Conservation (phyloP, 2,888 invertebrate genomes). For the Andrena dorsata region DNA sequence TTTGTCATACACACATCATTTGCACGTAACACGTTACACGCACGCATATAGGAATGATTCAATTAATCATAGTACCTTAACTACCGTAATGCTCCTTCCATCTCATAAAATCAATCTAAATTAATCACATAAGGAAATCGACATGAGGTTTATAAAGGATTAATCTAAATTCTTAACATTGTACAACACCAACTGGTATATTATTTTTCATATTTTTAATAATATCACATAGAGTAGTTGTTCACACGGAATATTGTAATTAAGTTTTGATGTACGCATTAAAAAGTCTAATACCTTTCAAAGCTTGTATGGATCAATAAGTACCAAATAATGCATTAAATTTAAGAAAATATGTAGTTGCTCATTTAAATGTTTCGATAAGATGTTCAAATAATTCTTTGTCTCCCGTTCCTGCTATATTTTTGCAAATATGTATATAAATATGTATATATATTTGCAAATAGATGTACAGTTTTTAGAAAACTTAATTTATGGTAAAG, state of each 20-base stretch:
- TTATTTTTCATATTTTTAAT: conserved; percentile 56
- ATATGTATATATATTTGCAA: background rate
- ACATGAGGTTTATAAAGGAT: conserved; percentile 42
- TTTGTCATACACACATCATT: conserved; percentile 46
- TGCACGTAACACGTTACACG: conserved; percentile 47
- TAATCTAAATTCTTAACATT: conserved; percentile 53
- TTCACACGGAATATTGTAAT: conserved; percentile 53
- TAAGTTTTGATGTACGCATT: conserved; percentile 44
- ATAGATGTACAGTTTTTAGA: background rate
- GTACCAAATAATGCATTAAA: conserved; percentile 10
- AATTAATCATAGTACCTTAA: conserved; percentile 53
- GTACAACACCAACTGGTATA: conserved; percentile 53
- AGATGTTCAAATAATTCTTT: conserved; percentile 14
- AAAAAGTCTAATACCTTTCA: conserved; percentile 44
- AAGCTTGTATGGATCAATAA: conserved; percentile 45
- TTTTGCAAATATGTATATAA: background rate
- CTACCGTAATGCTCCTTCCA: conserved; percentile 27
- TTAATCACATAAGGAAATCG: conserved; percentile 34
- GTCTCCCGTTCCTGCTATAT: background rate
- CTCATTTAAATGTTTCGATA: conserved; percentile 1
- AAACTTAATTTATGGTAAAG: conserved; percentile 10
- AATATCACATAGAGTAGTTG: conserved; percentile 63
- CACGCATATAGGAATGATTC: conserved; percentile 61
- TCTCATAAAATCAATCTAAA: conserved; percentile 45
- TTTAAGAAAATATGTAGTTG: background rate